Evolutionary conservation across 2,888 invertebrate species (phyloP), one percentile per base, ranked within the genome.

Genomic region (Lacanobia wlatinum): DNA sequence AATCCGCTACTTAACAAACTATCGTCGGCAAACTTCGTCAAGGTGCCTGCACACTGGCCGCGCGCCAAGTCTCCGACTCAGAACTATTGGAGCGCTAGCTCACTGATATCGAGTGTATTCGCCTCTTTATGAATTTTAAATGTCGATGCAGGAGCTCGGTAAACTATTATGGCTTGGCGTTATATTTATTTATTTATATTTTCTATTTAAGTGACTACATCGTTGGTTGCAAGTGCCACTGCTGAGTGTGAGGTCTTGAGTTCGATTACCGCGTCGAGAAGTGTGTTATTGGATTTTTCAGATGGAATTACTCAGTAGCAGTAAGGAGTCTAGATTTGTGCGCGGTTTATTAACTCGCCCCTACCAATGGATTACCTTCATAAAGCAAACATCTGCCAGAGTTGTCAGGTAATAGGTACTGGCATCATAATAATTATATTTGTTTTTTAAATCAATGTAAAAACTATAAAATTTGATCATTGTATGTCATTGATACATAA

Each of bases 121-220:
- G 66, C 70, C 65, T 73, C 78, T 88, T 84, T 83, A 85, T 86
- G 84, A 85, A 87, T 85, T 89, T 86, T 80, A 84, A 85, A 88
- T 77, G 14, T 52, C 21, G 16, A 10, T 56, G 12, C n/a, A 23
- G 38, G 46, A 65, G 8, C 23, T 52, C 46, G 2, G 46, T 76
- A n/a, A 48, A 34, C 16, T 60, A 23, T 66, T 23, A 14, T 43
- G 8, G 12, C 8, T 18, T 40, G 21, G 48, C 16, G 8, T 48
- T 48, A 18, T 21, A 9, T n/a, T 14, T 48, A 21, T 53, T 56
- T 73, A 28, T 62, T 56, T 9, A 1, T 23, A 23, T 23, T n/a
- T 14, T n/a, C 10, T 38, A 7, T 58, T 53, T 14, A 23, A 52
- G 3, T 21, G 52, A 4, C 5, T 21, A 21, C 12, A 8, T 52